phyloP scores from a whole-genome alignment of 2,888 invertebrate genomes.

The Sycophila texana region DNA sequence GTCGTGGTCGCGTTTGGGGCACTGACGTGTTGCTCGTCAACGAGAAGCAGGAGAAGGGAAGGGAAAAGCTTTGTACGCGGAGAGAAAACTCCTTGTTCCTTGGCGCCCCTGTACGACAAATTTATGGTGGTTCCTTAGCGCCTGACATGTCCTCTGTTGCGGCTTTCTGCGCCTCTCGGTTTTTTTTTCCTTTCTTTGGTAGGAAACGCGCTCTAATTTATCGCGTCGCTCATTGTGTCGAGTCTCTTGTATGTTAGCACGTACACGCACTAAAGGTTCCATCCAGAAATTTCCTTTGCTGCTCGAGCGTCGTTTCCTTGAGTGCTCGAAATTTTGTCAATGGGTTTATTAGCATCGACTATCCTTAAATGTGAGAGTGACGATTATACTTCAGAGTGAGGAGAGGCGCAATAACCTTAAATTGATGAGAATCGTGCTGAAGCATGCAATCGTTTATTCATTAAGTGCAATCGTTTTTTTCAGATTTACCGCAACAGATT shows the following conservation, averaged over 20 bases:
- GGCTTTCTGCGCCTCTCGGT: not conserved
- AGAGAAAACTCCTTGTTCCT: not conserved
- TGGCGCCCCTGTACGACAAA: conserved; percentile 2
- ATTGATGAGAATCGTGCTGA: no score
- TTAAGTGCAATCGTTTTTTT: no score
- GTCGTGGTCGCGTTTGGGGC: no score
- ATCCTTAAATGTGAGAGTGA: no score
- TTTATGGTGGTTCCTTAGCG: conserved; percentile 24
- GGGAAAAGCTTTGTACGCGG: conserved; percentile 9
- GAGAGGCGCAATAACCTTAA: no score
- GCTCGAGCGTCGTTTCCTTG: not conserved
- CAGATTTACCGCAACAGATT: no score
- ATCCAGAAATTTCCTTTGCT: not conserved
- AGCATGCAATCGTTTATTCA: no score
- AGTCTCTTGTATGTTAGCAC: not conserved
- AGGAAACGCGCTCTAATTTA: conserved; percentile 19
- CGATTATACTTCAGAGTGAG: no score
- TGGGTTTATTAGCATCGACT: not conserved
- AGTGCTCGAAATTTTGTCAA: not conserved
- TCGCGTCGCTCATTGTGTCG: conserved; percentile 24
- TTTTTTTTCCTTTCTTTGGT: not conserved
- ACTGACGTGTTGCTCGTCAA: no score
- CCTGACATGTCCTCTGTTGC: not conserved
- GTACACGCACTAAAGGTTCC: not conserved
- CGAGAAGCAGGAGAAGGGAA: no score